These are phyloP conservation scores for Cyaniris semiargus DNA, from an alignment of 2,888 invertebrate species.

Conservation along the genomic window DNA sequence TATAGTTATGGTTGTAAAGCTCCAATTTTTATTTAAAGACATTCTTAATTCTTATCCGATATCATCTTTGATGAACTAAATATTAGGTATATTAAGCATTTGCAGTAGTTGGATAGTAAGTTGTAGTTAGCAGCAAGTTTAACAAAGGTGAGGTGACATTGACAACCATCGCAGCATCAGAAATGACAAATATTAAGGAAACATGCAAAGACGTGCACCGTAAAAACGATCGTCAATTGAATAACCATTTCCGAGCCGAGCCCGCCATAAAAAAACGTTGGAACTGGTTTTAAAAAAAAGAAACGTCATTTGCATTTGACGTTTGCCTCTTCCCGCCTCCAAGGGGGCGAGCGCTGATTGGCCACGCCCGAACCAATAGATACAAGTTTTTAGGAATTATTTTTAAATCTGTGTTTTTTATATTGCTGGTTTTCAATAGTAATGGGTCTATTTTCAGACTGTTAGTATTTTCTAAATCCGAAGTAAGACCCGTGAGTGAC, in stretches of 20 bases:
- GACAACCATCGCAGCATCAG: not conserved
- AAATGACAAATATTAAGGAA: not conserved
- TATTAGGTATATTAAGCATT: too few species aligned
- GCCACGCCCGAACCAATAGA: conserved; percentile 59
- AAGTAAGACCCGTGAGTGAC: not conserved
- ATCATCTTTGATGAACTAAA: too few species aligned
- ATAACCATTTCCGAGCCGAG: conserved; percentile 52
- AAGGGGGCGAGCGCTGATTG: conserved; percentile 56
- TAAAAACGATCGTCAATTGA: conserved; percentile 45
- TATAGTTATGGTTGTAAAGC: too few species aligned
- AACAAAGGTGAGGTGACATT: not conserved
- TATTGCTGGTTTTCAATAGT: conserved; percentile 26
- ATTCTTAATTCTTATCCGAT: too few species aligned
- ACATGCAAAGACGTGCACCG: not conserved
- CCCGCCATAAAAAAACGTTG: conserved; percentile 60
- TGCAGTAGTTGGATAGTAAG: too few species aligned
- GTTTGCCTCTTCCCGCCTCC: conserved; percentile 77
- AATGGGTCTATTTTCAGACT: not conserved
- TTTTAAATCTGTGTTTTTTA: conserved; percentile 50
- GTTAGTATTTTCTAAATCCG: not conserved
- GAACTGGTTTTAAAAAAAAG: conserved; percentile 65
- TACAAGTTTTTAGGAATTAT: conserved; percentile 47
- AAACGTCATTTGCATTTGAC: conserved; percentile 72
- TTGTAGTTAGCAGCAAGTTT: too few species aligned
- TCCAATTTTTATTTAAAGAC: too few species aligned